Conservation (phyloP, 2,113 vertebrate genomes). For the Chinchilla lanigera region DNA sequence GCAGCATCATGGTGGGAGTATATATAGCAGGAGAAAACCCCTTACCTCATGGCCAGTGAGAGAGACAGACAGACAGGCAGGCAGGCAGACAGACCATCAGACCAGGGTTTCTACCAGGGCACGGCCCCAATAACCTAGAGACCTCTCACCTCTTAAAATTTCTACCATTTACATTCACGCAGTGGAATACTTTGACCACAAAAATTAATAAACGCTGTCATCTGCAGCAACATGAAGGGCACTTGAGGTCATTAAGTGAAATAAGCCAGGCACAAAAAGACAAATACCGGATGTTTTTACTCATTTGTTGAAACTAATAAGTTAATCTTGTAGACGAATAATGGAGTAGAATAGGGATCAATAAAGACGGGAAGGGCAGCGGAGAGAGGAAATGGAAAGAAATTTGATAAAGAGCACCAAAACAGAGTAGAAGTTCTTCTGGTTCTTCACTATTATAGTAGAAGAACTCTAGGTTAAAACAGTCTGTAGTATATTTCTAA, state of each 20-base stretch:
- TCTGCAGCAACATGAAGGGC: not conserved
- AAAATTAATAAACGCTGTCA: not conserved
- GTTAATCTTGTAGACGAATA: not conserved
- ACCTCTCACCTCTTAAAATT: not conserved
- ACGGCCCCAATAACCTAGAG: not conserved
- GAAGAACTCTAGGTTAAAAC: not conserved
- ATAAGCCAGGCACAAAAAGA: not conserved
- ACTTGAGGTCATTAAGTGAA: not conserved
- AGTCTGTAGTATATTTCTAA: not conserved
- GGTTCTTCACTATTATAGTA: not conserved
- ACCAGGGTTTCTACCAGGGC: not conserved
- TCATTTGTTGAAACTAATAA: not conserved
- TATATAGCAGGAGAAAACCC: not conserved
- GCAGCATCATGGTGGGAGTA: not conserved
- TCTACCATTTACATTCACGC: not conserved
- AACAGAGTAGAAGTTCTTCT: not conserved
- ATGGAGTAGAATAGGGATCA: not conserved
- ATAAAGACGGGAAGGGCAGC: not conserved
- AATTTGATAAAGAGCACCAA: not conserved
- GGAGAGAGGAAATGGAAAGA: not conserved
- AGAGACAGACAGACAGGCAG: not conserved
- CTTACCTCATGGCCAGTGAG: not conserved
- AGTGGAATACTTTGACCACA: not conserved
- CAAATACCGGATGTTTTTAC: not conserved
- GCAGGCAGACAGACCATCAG: too few relatives aligned